Evolutionary conservation across 2,113 vertebrate genomes (phyloP).

Genomic region (Cromileptes altivelis): DNA sequence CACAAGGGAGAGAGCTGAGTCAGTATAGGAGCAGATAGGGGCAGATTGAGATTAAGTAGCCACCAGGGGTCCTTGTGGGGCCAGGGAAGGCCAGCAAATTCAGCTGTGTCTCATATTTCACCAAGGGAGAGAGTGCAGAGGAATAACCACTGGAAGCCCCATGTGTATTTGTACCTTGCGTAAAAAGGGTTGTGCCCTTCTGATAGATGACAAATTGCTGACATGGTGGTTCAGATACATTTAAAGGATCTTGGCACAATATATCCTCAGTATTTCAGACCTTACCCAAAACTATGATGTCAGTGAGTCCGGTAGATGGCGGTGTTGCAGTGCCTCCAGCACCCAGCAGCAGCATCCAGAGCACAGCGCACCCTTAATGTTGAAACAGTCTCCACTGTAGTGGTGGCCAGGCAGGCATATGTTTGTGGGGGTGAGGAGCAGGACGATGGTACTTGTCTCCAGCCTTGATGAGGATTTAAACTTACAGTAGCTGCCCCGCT

Average conservation of each 20-base stretch:
- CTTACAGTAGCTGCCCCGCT: constrained; percentile 33
- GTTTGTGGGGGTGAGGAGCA: constrained; percentile 53
- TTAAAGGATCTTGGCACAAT: neutral
- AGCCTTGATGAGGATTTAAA: constrained; percentile 54
- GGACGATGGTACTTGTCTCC: constrained; percentile 50
- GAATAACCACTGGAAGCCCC: neutral
- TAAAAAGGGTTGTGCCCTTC: no score
- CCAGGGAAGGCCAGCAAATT: neutral
- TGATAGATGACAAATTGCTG: no score
- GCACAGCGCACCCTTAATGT: constrained; percentile 50
- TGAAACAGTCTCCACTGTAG: constrained; percentile 39
- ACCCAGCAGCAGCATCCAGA: constrained; percentile 31
- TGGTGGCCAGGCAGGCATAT: constrained; percentile 70
- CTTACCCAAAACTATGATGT: accelerated
- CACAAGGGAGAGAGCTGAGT: neutral
- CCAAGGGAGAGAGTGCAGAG: neutral
- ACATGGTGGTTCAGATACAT: neutral
- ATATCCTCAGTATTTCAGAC: neutral
- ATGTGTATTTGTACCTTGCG: neutral
- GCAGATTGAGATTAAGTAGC: neutral
- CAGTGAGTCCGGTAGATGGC: constrained; percentile 68
- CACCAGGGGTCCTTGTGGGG: neutral
- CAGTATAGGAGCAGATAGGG: neutral
- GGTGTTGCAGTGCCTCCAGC: constrained; percentile 61
- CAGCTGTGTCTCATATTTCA: neutral